A percentile compares a stretch with the other conserved stretches of the same genome.
phyloP scores from a whole-genome alignment of 2,113 vertebrate genomes.

The Salvator merianae region DNA sequence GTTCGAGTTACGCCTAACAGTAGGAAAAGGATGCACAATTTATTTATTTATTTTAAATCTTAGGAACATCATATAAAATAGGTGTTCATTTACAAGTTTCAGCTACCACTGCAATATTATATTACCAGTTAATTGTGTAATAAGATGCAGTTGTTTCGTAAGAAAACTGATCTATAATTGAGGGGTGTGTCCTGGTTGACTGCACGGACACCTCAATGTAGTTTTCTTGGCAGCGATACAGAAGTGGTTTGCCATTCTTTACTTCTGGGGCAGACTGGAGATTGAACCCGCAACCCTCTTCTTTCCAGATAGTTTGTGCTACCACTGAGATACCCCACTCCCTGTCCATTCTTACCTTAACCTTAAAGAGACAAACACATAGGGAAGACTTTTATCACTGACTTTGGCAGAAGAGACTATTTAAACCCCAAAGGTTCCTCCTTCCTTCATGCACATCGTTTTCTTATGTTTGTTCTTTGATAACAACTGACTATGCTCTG shows the following conservation, averaged over 20 bases:
- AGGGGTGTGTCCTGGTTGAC: too few relatives aligned
- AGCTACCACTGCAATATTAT: constrained; percentile 18
- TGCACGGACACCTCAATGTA: too few relatives aligned
- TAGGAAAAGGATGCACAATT: neutral
- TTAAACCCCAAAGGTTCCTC: neutral
- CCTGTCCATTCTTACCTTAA: neutral
- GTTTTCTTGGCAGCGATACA: too few relatives aligned
- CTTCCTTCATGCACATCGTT: neutral
- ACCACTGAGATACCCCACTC: too few relatives aligned
- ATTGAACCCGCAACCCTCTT: too few relatives aligned
- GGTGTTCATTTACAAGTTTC: neutral
- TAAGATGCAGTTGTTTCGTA: constrained; percentile 31
- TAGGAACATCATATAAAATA: neutral
- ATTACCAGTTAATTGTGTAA: constrained; percentile 39
- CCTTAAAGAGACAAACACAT: neutral
- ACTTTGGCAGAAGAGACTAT: neutral
- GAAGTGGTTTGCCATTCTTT: too few relatives aligned
- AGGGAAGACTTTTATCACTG: neutral
- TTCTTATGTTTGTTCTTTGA: neutral
- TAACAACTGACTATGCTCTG: neutral
- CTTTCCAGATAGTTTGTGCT: too few relatives aligned
- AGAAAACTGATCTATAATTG: constrained; percentile 1
- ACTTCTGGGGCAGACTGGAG: too few relatives aligned
- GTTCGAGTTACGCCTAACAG: neutral
- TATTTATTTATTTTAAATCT: too few relatives aligned